Base-by-base conservation (phyloP, 2,888 invertebrate genomes). In the Rhyacophila evoluta region DNA sequence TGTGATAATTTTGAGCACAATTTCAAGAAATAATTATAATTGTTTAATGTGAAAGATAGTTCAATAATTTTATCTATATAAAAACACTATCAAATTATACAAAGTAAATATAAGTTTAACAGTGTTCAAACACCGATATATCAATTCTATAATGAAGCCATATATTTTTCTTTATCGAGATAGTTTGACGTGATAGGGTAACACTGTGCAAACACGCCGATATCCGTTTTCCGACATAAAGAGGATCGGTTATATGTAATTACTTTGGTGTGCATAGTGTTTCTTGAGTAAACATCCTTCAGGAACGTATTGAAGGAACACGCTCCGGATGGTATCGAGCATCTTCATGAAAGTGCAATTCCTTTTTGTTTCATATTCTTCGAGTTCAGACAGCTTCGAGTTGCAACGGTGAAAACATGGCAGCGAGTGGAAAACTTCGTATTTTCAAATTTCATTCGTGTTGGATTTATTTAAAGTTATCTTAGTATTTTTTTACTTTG, bases 241-340 rank as follows among this genome's bases (percentile, higher is more conserved):
- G 38, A 25, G 68, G 68, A 8, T 74, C 25, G 36, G 12, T 27
- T 75, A 36, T 68, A 39, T 27, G 70, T 27, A 38, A 70, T 29
- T 68, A 36, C 25, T 68, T 70, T 70, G 25, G 69, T 69, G 67
- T 70, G 29, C 25, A 29, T 28, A 39, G 75, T 15, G 19, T 70
- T 70, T 12, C 39, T 38, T 41, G 10, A 25, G 41, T 71, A 76
- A 76, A 76, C 71, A 76, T 41, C 37, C 71, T 76, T 36, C 33
- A 70, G 15, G n/a, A 39, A 25, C 55, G 29, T 71, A 41, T 71
- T 76, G 76, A 76, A 71, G 38, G 55, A 19, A 71, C 75, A 39
- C 71, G 75, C 69, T 69, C 28, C 41, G 75, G 75, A 76, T 41
- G 71, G 71, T 71, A 76, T 71, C 71, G 41, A 41, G 71, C 69